Percentiles rank a stretch among this genome's conserved stretches.
phyloP scores from a whole-genome alignment of 1,140 invertebrate genomes.

The Macrotrachela quadricornifera region DNA sequence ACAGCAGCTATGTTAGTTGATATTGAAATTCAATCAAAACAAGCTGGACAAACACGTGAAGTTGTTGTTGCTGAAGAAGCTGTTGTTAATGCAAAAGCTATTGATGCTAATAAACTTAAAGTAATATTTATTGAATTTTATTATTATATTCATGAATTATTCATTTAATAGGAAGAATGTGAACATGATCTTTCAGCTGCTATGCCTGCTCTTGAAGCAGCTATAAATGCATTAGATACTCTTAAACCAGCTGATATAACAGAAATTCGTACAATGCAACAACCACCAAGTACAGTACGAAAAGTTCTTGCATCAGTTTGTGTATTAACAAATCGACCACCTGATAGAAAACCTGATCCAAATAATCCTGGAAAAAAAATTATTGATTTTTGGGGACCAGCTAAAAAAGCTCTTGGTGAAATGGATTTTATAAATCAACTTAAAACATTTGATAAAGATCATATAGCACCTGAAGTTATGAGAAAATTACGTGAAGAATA shows the following conservation, averaged over 20 bases:
- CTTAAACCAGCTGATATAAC: slow-evolving; percentile 28
- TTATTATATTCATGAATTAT: not conserved
- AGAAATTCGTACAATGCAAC: slow-evolving; percentile 32
- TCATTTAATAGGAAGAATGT: slow-evolving; percentile 26
- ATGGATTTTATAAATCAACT: slow-evolving; percentile 61
- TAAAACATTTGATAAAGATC: slow-evolving; percentile 61
- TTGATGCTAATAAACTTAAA: slow-evolving; percentile 49
- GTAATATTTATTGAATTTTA: not conserved
- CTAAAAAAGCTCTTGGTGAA: slow-evolving; percentile 60
- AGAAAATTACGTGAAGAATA: slow-evolving; percentile 78
- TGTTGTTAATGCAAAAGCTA: slow-evolving; percentile 29
- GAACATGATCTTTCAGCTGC: slow-evolving; percentile 30
- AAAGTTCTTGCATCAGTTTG: slow-evolving; percentile 31
- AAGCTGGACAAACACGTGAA: slow-evolving; percentile 23
- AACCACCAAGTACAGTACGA: slow-evolving; percentile 28
- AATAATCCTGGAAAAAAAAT: slow-evolving; percentile 45
- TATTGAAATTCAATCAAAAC: slow-evolving; percentile 32
- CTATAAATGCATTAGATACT: slow-evolving; percentile 27
- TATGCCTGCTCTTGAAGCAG: slow-evolving; percentile 29
- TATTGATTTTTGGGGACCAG: slow-evolving; percentile 72
- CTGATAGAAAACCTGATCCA: slow-evolving; percentile 33
- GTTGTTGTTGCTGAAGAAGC: slow-evolving; percentile 26
- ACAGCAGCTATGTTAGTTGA: slow-evolving; percentile 54
- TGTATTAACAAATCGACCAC: slow-evolving; percentile 29
- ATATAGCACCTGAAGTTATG: slow-evolving; percentile 44